phyloP scores from a whole-genome alignment of 2,113 vertebrate species.

The Pseudorhombus dupliciocellatus region DNA sequence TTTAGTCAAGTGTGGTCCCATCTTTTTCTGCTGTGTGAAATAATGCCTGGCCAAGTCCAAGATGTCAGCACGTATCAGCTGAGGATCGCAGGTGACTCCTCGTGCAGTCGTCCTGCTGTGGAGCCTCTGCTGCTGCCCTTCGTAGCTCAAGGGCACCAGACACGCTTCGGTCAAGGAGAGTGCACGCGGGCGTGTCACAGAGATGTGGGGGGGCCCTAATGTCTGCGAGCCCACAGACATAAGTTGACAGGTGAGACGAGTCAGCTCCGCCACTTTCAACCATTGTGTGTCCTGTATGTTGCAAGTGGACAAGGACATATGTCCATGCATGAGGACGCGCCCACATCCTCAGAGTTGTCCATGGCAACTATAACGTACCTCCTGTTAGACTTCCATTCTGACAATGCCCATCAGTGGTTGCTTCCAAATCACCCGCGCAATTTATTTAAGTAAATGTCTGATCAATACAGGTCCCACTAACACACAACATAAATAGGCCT shows the following conservation, averaged over 20 bases:
- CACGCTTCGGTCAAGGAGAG: conserved; percentile 63
- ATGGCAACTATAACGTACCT: conserved; percentile 2
- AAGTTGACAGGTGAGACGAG: conserved; percentile 24
- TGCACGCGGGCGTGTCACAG: conserved; percentile 40
- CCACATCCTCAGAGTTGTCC: neutral
- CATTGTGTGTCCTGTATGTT: neutral
- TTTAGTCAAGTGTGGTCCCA: conserved; percentile 67
- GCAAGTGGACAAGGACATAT: neutral
- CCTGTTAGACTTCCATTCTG: conserved; percentile 19
- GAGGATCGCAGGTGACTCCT: conserved; percentile 70
- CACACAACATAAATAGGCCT: conserved; percentile 65
- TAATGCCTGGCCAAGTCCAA: conserved; percentile 73
- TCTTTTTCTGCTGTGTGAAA: conserved; percentile 65
- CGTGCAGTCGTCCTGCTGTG: conserved; percentile 57
- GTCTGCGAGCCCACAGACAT: conserved; percentile 37
- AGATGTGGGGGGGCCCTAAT: conserved; percentile 46
- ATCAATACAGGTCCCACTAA: conserved; percentile 72
- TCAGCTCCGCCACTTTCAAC: neutral
- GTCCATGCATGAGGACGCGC: neutral
- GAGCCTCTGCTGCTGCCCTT: conserved; percentile 14
- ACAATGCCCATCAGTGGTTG: conserved; percentile 48
- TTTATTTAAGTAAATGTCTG: conserved; percentile 76
- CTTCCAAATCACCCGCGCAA: conserved; percentile 66
- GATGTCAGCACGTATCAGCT: conserved; percentile 75
- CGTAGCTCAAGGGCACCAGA: conserved; percentile 74